Percentiles rank a stretch among this genome's conserved stretches.
Evolutionary conservation across 2,797 vertebrate species (phyloP).

Genomic region (Enteromius anoplus): DNA sequence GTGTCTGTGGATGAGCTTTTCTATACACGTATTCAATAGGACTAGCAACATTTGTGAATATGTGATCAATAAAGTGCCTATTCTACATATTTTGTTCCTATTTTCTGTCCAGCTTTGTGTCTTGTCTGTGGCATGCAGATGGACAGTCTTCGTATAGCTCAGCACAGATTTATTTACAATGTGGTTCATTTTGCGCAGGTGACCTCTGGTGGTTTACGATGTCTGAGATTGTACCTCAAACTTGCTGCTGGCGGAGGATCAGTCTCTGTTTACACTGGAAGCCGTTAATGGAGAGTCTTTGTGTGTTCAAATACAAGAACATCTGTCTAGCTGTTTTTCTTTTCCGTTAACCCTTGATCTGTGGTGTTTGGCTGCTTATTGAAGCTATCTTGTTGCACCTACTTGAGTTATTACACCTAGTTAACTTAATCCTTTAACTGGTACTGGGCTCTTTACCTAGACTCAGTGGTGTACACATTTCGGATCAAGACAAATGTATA

Average conservation of each 20-base stretch:
- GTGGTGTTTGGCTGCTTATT: slow-evolving; percentile 60
- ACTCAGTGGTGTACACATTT: not conserved
- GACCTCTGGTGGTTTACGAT: slow-evolving; percentile 34
- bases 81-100: not conserved
- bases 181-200: slow-evolving; percentile 27
- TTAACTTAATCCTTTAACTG: slow-evolving; percentile 20
- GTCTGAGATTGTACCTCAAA: slow-evolving; percentile 41
- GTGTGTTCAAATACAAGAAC: slow-evolving; percentile 54
- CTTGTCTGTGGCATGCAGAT: not conserved
- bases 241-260: slow-evolving; percentile 24
- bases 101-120: slow-evolving; percentile 28
- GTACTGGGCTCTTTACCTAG: not conserved
- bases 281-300: slow-evolving; percentile 43
- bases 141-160: not conserved
- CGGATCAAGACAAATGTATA: slow-evolving; percentile 31
- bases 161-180: slow-evolving; percentile 5
- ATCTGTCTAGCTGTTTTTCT: slow-evolving; percentile 50
- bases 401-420: slow-evolving; percentile 59
- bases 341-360: slow-evolving; percentile 40
- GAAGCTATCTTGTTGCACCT: slow-evolving; percentile 52
- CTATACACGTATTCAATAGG: not conserved
- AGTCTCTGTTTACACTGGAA: slow-evolving; percentile 50
- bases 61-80: not conserved
- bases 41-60: not conserved
- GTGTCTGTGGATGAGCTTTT: not conserved